Percentiles rank a stretch among this genome's conserved stretches.
Conservation (phyloP, 2,888 invertebrate species). For the Hipparchia semele region DNA sequence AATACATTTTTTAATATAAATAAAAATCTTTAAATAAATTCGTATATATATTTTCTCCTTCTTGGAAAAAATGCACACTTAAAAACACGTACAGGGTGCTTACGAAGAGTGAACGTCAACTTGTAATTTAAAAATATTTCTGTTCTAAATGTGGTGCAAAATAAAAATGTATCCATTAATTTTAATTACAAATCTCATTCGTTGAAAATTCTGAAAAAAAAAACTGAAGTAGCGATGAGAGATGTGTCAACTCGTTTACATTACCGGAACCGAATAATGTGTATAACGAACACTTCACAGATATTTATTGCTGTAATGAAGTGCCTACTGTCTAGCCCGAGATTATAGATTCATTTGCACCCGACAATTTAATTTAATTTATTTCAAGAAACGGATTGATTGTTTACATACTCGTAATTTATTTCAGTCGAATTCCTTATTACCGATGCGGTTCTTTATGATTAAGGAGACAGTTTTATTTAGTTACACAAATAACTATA, state of each 20-base stretch:
- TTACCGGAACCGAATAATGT: constrained; percentile 31
- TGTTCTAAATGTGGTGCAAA: constrained; percentile 13
- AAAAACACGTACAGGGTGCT: constrained; percentile 2
- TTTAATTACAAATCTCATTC: constrained; percentile 40
- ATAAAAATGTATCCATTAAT: constrained; percentile 36
- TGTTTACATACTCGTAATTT: not conserved
- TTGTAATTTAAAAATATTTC: constrained; percentile 27
- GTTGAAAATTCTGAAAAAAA: constrained; percentile 32
- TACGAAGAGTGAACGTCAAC: constrained; percentile 1
- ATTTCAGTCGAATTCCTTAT: not conserved
- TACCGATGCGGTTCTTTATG: not conserved
- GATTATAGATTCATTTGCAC: constrained; percentile 15
- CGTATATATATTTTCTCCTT: not conserved
- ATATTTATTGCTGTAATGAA: constrained; percentile 38
- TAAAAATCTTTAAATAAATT: too few species aligned
- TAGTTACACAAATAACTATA: too few species aligned
- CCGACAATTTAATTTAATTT: not conserved
- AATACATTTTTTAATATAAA: too few species aligned
- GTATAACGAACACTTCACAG: constrained; percentile 38
- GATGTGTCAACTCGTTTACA: constrained; percentile 41
- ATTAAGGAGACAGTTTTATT: too few species aligned
- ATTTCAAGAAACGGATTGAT: constrained; percentile 2
- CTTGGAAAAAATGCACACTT: constrained; percentile 6
- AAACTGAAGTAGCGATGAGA: constrained; percentile 37
- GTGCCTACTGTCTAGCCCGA: constrained; percentile 12